Evolutionary conservation across 2,888 invertebrate species (phyloP), one percentile per base, ranked within the genome.

Genomic region (Athripsodes cinereus): DNA sequence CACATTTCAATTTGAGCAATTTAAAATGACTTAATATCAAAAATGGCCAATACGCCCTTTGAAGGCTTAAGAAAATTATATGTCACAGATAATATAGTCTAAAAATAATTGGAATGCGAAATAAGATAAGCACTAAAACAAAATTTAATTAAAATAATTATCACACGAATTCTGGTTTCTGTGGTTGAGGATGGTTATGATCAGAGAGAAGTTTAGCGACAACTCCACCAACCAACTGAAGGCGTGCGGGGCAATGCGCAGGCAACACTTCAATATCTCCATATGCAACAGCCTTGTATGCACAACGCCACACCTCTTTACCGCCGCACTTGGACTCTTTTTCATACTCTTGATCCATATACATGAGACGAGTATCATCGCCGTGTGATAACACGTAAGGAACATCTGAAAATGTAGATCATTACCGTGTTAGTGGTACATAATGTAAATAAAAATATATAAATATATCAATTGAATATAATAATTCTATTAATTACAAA

Each of bases 231-330:
- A 50, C 60, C 22, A 62, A 50, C 22, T 50, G 53, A 13, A 62
- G 52, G 10, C 47, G 47, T 18, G 62, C 62, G 20, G 62, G 62
- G 51, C 62, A 62, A 10, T 13, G 22, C 18, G 20, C 6, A 5
- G 52, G 22, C 6, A 26, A 18, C 8, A 50, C 10, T 50, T 50
- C 50, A 2, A 48, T 47, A 18, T 44, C 35, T 13, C 49, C 53
- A 16, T 6, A 50, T 26, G 50, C n/a, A 10, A 34, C 19, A 20
- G 26, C 46, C 10, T 21, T 21, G 40, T 48, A 35, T 26, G 59
- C 76, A 65, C 79, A 79, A 49, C 77, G 69, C 79, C 79, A 79
- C 65, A 78, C 77, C 3, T 78, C 78, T 50, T 78, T 69, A 8
- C 78, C 78, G 65, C 50, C 57, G 11, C 35, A 51, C 13, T 47